These are phyloP conservation scores for Gavia stellata DNA, from an alignment of 2,113 vertebrate species.

Conservation along the genomic window DNA sequence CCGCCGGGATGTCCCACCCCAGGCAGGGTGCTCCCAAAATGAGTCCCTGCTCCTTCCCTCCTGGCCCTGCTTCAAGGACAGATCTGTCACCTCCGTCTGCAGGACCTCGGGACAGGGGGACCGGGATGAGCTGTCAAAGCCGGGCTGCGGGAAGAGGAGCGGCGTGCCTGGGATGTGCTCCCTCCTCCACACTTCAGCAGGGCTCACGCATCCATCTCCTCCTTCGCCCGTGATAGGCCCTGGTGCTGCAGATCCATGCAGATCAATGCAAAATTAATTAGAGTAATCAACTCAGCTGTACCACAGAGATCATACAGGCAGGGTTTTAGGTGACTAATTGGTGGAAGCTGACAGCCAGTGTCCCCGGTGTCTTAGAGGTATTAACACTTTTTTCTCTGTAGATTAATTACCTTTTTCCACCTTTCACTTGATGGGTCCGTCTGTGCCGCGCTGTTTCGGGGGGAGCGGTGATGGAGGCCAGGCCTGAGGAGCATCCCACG, in stretches of 20 bases:
- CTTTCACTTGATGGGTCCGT: conserved; percentile 3
- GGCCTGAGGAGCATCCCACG: background rate
- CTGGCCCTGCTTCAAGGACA: background rate
- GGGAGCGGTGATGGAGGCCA: background rate
- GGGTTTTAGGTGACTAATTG: conserved; percentile 76
- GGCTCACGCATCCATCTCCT: conserved; percentile 42
- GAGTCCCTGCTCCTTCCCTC: background rate
- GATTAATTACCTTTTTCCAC: conserved; percentile 69
- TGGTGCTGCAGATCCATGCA: conserved; percentile 64
- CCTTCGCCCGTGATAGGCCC: conserved; percentile 32
- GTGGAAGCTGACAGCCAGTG: conserved; percentile 71
- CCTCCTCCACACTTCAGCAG: background rate
- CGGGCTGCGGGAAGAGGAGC: background rate
- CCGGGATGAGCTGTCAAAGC: fast-evolving
- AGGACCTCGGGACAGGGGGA: background rate
- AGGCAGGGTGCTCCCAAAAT: background rate
- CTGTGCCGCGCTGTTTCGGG: fast-evolving
- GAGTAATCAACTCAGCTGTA: conserved; percentile 76
- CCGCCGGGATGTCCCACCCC: fast-evolving
- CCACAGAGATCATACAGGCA: conserved; percentile 63
- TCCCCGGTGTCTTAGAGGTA: conserved; percentile 69
- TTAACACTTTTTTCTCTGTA: conserved; percentile 60
- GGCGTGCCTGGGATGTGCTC: background rate
- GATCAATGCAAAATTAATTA: conserved; percentile 82
- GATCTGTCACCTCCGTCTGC: fast-evolving